These are phyloP conservation scores for Choloepus hoffmanni DNA, from an alignment of 2,113 vertebrate species.

Conservation along the genomic window DNA sequence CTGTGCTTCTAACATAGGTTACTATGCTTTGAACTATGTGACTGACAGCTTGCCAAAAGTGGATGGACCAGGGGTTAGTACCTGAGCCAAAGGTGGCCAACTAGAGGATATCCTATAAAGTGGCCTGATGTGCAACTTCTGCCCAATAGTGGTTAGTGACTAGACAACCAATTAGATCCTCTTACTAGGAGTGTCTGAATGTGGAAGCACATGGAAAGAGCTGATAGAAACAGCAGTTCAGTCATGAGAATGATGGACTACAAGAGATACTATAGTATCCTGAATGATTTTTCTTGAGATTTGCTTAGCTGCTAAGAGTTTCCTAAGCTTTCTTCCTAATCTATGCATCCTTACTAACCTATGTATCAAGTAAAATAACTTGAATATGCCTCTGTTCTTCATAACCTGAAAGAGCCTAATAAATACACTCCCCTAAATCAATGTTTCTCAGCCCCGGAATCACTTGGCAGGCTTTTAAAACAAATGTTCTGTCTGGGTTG, in stretches of 20 bases:
- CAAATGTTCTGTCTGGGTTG: background rate
- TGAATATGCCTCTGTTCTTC: background rate
- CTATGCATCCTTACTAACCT: background rate
- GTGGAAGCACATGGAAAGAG: background rate
- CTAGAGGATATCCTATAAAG: background rate
- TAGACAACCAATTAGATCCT: constrained; percentile 6
- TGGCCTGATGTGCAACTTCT: background rate
- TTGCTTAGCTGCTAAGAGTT: background rate
- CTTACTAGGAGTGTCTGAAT: background rate
- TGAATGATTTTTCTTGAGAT: background rate
- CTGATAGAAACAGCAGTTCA: background rate
- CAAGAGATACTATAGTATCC: background rate
- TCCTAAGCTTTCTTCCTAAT: background rate
- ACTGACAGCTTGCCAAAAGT: background rate
- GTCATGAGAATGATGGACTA: background rate
- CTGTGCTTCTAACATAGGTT: background rate
- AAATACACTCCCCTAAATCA: background rate
- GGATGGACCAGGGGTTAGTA: background rate
- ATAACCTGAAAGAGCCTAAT: background rate
- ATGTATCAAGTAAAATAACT: background rate
- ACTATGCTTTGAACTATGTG: background rate
- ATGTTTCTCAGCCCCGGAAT: background rate
- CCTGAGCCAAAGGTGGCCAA: background rate
- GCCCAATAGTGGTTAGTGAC: background rate
- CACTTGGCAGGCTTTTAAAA: background rate